Evolutionary conservation across 2,888 invertebrate species (phyloP), one percentile per base, ranked within the genome.

Genomic region (Dryococelus australis): DNA sequence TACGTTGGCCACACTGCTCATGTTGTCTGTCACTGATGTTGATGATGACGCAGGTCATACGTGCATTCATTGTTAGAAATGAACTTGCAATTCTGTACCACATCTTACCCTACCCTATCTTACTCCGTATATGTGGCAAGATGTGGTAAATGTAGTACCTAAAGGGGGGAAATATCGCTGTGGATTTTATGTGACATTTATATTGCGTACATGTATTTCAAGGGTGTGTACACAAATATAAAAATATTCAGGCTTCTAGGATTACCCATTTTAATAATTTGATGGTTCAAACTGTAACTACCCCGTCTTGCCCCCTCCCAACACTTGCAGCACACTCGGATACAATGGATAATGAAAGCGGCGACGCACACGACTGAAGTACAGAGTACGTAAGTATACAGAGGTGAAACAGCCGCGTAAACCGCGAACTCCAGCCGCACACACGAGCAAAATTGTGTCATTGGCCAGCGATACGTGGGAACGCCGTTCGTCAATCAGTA

Each of bases 291-390:
- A 51, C 78, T 53, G 78, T 53, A 86, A 86, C 65, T 27, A 79
- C 86, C 86, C 86, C 86, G 86, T 86, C 35, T 53, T 6, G 86
- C 35, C 35, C 35, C 65, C 86, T 65, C 65, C 86, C 65, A n/a
- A n/a, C n/a, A n/a, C n/a, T n/a, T n/a, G n/a, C 35, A 4, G 4
- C 35, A 35, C 35, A 35, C 35, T 35, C 4, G 35, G 35, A 35
- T 1, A 35, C 35, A 35, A 4, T 4, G 35, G 4, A 1, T 35
- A 4, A 35, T 35, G 35, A 4, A 35, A 35, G 35, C 4, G 35
- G 35, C 35, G 4, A 35, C 35, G 35, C 35, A 35, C 35, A 35
- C 35, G 35, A 35, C 1, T 35, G 35, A 4, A 35, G 35, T 4
- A 35, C 35, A 35, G 35, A 35, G 35, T 35, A 4, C 1, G 35